Evolutionary conservation across 2,797 vertebrate species (phyloP).

Genomic region (Telmatherina bonti): DNA sequence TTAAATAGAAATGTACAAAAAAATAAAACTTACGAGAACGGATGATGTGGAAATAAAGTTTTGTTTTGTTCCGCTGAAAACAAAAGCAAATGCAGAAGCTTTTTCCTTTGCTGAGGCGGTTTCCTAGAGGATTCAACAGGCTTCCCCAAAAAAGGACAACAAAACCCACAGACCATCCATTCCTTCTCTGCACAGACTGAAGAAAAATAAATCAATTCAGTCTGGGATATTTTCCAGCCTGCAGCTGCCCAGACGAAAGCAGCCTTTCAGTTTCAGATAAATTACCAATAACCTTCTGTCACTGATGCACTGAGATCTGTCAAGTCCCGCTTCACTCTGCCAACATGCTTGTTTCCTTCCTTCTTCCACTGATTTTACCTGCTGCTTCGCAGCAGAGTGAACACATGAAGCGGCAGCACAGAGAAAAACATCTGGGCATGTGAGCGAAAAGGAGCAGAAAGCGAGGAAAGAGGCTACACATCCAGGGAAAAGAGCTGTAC

Average conservation of each 20-base stretch:
- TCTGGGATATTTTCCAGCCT: background rate
- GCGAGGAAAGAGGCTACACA: background rate
- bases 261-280: background rate
- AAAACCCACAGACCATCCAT: background rate
- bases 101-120: background rate
- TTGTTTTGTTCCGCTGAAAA: background rate
- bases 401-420: background rate
- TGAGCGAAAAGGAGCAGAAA: background rate
- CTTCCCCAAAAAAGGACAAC: background rate
- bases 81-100: constrained; percentile 14
- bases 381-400: background rate
- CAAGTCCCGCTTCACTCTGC: background rate
- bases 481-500: background rate
- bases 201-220: background rate
- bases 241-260: background rate
- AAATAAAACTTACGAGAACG: too few species aligned
- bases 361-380: background rate
- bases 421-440: too few species aligned
- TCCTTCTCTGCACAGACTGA: background rate
- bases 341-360: background rate
- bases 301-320: background rate
- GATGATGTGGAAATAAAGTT: background rate
- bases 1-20: too few species aligned
- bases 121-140: constrained; percentile 8
- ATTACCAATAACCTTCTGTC: background rate